Evolutionary conservation across 2,113 vertebrate genomes (phyloP), one percentile per base, ranked within the genome.

Genomic region (Tachysurus fulvidraco): DNA sequence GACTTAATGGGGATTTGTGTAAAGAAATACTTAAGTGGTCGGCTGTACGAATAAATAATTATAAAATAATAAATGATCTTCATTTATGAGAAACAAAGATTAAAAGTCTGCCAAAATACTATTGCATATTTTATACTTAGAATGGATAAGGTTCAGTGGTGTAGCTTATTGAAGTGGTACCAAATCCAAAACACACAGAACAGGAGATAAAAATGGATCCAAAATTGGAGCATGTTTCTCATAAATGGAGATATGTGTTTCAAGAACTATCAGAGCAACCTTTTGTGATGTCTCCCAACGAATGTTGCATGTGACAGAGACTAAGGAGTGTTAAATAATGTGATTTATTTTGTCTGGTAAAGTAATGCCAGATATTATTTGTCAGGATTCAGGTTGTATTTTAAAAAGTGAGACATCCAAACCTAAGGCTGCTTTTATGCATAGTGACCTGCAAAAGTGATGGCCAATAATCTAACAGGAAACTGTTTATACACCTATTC

Each of bases 151-250:
- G 36, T 59, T 79, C 55, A 8, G 67, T 44, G 19, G 19, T 83
- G 80, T 28, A 44, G 67, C 50, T 83, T 74, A 83, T 52, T 83
- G 69, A 83, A 44, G 46, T 55, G 50, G 80, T 64, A 87, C 50
- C 46, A 44, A 67, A 77, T 87, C 88, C 83, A 89, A 89, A 55
- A 79, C 28, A 88, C 41, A 89, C 83, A 87, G 11, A 60, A 10
- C 5, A 83, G 5, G 17, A 87, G 83, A 87, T 87, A 85, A 77
- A 89, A 60, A 71, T 16, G 41, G n/a, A 84, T 52, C 30, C 44
- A 46, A 64, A 65, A 65, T 30, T 69, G n/a, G 36, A 55, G 23
- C 28, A 60, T 55, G 30, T 60, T 83, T 67, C 60, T 81, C 73
- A 85, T 16, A 82, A 57, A 73, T 21, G 57, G 36, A 85, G 67